Evolutionary conservation across 2,888 invertebrate species (phyloP), one percentile per base, ranked within the genome.

Genomic region (Nemurella pictetii): DNA sequence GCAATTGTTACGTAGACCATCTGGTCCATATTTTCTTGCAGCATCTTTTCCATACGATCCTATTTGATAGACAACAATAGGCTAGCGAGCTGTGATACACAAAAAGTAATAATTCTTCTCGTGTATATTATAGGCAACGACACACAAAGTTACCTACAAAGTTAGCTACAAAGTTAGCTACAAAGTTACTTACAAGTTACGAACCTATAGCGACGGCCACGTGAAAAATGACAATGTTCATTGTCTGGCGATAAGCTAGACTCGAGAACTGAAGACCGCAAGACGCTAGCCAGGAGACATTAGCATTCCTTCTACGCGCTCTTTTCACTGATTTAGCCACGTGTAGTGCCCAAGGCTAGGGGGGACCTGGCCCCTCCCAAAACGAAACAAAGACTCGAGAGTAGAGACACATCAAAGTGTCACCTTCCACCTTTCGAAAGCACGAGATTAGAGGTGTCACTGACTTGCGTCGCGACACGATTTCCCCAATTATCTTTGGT

Each of bases 341-440:
- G 78, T 78, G 78, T 75, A 25, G 4, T 7, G 30, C 78, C 78
- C 78, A 78, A 78, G 78, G 78, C 78, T 78, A 77, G 4, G 25
- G n/a, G n/a, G n/a, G 74, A 27, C 78, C 26, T 30, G 75, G 26
- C n/a, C 75, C 9, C 75, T 78, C 78, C 78, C 78, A 29, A 78
- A 28, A 12, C 5, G 29, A 78, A 27, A 78, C 75, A 78, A 78
- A 55, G 55, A 20, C 2, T 9, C 3, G 32, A 32, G 32, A 32
- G 4, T 5, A 5, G 32, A 32, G 32, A 15, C 55, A 55, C 55
- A 55, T 55, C 15, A 20, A 55, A 15, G 20, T 55, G 55, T 55
- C 55, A 55, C 55, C 9, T 7, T 20, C 9, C 55, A 55, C 55
- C 55, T 55, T 55, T 55, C 5, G 20, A 55, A 55, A 55, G 9